Base-by-base conservation (phyloP, 1,140 invertebrate species). In the Cryptotermes secundus region DNA sequence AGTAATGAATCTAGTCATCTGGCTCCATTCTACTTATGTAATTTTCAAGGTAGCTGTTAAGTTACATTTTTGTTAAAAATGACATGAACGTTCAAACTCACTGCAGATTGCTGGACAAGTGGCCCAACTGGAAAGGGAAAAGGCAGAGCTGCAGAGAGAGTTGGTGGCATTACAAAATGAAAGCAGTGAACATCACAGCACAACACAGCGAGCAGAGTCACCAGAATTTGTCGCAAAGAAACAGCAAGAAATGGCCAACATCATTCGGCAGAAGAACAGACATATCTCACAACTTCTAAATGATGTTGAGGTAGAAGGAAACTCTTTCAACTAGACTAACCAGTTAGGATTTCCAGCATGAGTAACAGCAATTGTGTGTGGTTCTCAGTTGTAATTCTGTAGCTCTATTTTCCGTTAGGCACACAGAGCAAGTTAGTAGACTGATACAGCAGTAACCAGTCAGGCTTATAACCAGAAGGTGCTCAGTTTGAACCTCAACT, bases 281-380 rank as follows among this genome's bases (percentile, higher is more conserved):
- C 94, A 95, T 87, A 94, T 95, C 34, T 92, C 92, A 84, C 92
- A 93, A 87, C 88, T 95, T 7, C 88, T 95, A 24, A 82, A 36
- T 35, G 84, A 84, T 82, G 34, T 84, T 31, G 84, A 84, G 59
- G 84, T 84, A 65, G 10, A 22, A 72, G 7, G 19, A 1, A 19
- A 22, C 45, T 1, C 45, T 49, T 2, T 16, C 12, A 42, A 42
- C 38, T 42, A 19, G 45, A 3, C 45, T 19, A 19, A 49, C 9
- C 45, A 22, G 16, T 49, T 49, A 3, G 16, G 45, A 22, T 4
- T 22, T 1, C 22, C 19, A 42, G 45, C 45, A 49, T 49, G 45
- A 49, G 16, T 49, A 14, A 19, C 16, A 49, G 45, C 45, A 49
- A 38, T n/a, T n/a, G n/a, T n/a, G n/a, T n/a, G n/a, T n/a, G n/a